Base-by-base conservation (phyloP, 2,113 vertebrate species). In the Quiscalus mexicanus region DNA sequence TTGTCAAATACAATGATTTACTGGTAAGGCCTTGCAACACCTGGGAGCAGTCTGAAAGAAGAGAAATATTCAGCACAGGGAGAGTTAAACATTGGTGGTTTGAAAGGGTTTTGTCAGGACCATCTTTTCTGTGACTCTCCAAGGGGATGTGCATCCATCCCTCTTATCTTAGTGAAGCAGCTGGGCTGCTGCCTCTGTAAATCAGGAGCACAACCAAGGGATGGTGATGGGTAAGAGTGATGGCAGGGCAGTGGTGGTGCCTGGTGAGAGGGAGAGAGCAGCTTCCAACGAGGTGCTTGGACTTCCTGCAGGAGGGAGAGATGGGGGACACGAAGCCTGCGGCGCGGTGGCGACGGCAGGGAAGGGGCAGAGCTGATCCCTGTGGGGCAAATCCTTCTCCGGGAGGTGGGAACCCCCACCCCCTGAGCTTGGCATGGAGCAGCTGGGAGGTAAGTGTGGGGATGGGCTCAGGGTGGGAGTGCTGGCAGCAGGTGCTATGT, bases 101-200 rank as follows among this genome's bases (percentile, higher is more conserved):
- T 89, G n/a, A 58, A 92, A 71, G 52, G 53, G 21, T 82, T 95
- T 79, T 3, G 5, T 75, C 42, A 58, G 45, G 28, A 93, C 23
- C 47, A 21, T 69, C 49, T 91, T 67, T 44, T 49, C 22, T 69
- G 3, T 81, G 85, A 28, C 42, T 71, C 42, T 78, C 12, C 6
- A 6, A 75, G 52, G 73, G 67, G 62, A 39, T 33, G 24, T 30
- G 49, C 70, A 37, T 53, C 82, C 50, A 45, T 85, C 65, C 62
- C 71, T 63, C 80, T 96, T 98, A 97, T 97, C 97, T 96, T 55
- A 64, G 59, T 65, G 63, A 85, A 73, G 73, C 97, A 97, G 97
- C 89, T 96, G 93, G 58, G 56, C 82, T 76, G 16, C 81, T 77
- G 93, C 77, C 74, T 24, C 83, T 31, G 30, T 95, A 96, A 97